These are phyloP conservation scores for Orthosia cruda DNA, from an alignment of 2,888 invertebrate genomes.

Conservation along the genomic window DNA sequence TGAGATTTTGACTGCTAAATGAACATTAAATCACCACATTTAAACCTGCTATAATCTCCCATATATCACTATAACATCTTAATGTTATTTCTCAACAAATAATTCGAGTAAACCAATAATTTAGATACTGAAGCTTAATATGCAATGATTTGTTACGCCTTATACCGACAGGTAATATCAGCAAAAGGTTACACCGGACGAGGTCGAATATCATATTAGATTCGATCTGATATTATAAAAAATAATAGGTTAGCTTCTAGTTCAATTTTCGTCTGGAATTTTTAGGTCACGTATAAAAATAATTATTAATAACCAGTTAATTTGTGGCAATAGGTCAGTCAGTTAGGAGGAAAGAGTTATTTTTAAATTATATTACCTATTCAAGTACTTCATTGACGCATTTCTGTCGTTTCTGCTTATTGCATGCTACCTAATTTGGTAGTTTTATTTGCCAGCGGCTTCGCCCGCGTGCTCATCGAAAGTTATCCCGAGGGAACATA, in stretches of 20 bases:
- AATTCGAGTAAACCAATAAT: slow-evolving; percentile 26
- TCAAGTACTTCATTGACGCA: too few species aligned
- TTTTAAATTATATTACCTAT: too few species aligned
- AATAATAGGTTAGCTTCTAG: slow-evolving; percentile 11
- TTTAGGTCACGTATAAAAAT: neutral
- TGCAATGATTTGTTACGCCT: slow-evolving; percentile 42
- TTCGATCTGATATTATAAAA: slow-evolving; percentile 38
- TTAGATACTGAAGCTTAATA: slow-evolving; percentile 29
- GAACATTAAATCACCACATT: neutral
- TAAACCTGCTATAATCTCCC: slow-evolving; percentile 17
- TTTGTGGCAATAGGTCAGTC: too few species aligned
- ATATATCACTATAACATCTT: slow-evolving; percentile 28
- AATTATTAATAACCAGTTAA: neutral
- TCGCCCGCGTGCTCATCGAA: too few species aligned
- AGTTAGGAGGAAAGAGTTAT: too few species aligned
- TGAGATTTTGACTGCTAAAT: neutral
- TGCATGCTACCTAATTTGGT: too few species aligned
- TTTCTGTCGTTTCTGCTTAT: too few species aligned
- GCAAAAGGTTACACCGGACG: slow-evolving; percentile 60
- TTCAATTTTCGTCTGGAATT: neutral
- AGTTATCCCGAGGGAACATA: too few species aligned
- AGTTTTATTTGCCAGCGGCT: too few species aligned
- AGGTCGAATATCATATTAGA: slow-evolving; percentile 41
- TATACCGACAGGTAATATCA: slow-evolving; percentile 33
- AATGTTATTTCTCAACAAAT: slow-evolving; percentile 35